Evolutionary conservation across 1,140 invertebrate species (phyloP), one percentile per base, ranked within the genome.

Genomic region (Drosophila persimilis): DNA sequence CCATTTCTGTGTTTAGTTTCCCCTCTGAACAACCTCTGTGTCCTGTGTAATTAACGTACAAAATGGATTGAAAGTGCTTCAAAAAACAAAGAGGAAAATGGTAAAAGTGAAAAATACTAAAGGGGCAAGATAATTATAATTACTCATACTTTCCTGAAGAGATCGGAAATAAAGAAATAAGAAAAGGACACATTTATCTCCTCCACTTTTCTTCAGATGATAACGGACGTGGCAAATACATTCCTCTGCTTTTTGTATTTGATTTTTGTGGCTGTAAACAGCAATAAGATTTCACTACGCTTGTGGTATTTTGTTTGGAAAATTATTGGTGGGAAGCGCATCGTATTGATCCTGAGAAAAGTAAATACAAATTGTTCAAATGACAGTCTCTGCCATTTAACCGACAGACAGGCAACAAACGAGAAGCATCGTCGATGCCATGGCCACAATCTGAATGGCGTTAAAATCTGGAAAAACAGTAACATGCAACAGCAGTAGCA

Each of bases 41-140:
- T 56, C 63, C 73, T 77, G 80, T 86, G 77, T 85, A 85, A 85
- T 85, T 85, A 85, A 86, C 81, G 77, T 86, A 52, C 74, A 86
- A 80, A 86, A 71, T 75, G 71, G 58, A 73, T 73, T 73, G 70
- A 64, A 46, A 57, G 20, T 43, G 65, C 63, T 69, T 63, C 63
- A 63, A 64, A 53, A 31, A 31, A 31, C 29, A 31, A 31, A 9
- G 11, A 39, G 4, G 51, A 43, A 47, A 50, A 57, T 53, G 70
- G 56, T 48, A 58, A 73, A 80, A 35, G 35, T 46, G 44, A 54
- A 62, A 69, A 57, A 26, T 70, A 35, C 45, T 22, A 43, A 51
- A 45, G 39, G 6, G 6, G 8, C 20, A 13, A 39, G 11, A 39
- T 39, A 39, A 39, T 39, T 39, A 65, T 53, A 53, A 22, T 53